phyloP scores from a whole-genome alignment of 1,140 invertebrate genomes.

The Steinernema feltiae region DNA sequence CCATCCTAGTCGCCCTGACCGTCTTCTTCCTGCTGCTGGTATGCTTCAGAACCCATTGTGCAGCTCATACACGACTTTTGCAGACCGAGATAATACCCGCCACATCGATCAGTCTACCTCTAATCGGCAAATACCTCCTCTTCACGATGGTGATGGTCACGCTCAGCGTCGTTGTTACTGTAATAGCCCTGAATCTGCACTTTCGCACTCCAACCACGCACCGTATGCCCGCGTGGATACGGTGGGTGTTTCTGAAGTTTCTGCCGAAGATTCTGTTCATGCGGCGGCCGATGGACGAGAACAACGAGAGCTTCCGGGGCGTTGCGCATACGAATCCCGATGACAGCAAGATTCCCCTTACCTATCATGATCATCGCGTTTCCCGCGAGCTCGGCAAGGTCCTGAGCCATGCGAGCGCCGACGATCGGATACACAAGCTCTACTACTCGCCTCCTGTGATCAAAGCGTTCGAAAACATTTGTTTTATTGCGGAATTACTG shows the following conservation, averaged over 20 bases:
- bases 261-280: constrained; percentile 68
- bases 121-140: constrained; percentile 89
- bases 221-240: constrained; percentile 81
- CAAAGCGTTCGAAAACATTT: constrained; percentile 57
- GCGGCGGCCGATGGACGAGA: constrained; percentile 56
- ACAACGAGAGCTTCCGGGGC: constrained; percentile 28
- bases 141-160: constrained; percentile 99
- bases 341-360: constrained; percentile 43
- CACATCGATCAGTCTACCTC: constrained; percentile 90
- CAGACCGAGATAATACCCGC: constrained; percentile 92
- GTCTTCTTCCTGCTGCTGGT: constrained; percentile 95
- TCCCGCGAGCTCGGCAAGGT: constrained; percentile 35
- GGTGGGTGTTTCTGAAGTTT: constrained; percentile 77
- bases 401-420: constrained; percentile 32
- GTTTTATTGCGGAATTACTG: constrained; percentile 55
- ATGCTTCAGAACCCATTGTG: constrained; percentile 13
- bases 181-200: constrained; percentile 93
- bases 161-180: constrained; percentile 92
- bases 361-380: constrained; percentile 47
- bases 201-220: constrained; percentile 93
- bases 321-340: constrained; percentile 20
- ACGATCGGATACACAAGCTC: constrained; percentile 46
- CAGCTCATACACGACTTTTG: constrained; percentile 82
- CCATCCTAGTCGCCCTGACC: constrained; percentile 95
- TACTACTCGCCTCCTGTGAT: constrained; percentile 56